Evolutionary conservation across 2,888 invertebrate genomes (phyloP).

Genomic region (Tetranychus truncatus): DNA sequence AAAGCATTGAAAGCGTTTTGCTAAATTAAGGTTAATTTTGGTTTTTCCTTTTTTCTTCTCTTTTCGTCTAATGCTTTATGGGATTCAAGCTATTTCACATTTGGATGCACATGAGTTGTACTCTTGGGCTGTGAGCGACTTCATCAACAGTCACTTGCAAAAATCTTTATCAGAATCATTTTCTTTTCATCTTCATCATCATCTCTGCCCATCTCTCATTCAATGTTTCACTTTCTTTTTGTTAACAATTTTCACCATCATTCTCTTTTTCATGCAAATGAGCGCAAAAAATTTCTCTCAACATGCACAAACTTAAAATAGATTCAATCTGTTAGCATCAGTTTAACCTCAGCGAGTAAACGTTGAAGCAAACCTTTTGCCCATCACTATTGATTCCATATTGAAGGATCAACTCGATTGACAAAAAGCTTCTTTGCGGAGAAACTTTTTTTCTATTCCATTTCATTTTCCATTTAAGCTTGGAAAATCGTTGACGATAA

Average conservation of each 20-base stretch:
- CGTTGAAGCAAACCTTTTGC: too few species aligned
- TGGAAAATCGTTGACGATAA: too few species aligned
- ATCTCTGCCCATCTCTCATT: background rate
- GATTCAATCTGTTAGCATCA: too few species aligned
- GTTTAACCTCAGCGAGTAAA: too few species aligned
- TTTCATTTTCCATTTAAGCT: too few species aligned
- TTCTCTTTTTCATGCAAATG: background rate
- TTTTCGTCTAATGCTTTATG: background rate
- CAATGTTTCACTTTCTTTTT: background rate
- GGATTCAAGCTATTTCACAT: background rate
- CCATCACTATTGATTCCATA: too few species aligned
- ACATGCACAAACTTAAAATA: background rate
- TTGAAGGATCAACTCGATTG: too few species aligned
- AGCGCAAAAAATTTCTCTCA: background rate
- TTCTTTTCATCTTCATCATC: background rate
- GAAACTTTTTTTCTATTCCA: too few species aligned
- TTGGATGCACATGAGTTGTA: background rate
- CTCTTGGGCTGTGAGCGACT: background rate
- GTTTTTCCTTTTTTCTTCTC: too few species aligned
- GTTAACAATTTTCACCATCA: background rate
- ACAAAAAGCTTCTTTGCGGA: too few species aligned
- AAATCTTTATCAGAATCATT: background rate
- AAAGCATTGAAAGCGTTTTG: background rate
- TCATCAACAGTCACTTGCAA: background rate
- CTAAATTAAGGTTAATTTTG: background rate